A percentile compares a stretch with the other conserved stretches of the same genome.
Conservation (phyloP, 2,888 invertebrate species). For the Amblyteles armatorius region DNA sequence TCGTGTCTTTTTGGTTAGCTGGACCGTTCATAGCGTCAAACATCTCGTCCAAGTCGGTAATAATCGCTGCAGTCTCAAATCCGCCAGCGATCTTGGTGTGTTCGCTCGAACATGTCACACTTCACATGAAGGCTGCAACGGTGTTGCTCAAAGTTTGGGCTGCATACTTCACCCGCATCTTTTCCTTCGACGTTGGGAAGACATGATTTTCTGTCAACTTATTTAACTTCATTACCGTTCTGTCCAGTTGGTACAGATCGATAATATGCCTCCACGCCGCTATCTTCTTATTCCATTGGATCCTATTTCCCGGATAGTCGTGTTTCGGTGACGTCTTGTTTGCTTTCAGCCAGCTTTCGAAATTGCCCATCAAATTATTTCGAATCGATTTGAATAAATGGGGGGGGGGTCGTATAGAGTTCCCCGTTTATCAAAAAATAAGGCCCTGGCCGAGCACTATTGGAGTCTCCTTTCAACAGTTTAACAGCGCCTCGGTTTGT, state of each 20-base stretch:
- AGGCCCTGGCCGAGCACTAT: too few relatives aligned
- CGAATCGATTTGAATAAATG: too few relatives aligned
- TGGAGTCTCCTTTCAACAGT: too few relatives aligned
- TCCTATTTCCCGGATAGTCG: too few relatives aligned
- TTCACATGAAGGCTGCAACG: slow-evolving; percentile 8
- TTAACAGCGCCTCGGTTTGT: slow-evolving; percentile 20
- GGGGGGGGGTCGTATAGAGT: too few relatives aligned
- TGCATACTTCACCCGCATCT: slow-evolving; percentile 48
- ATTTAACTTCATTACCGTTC: not conserved
- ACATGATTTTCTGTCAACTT: slow-evolving; percentile 15
- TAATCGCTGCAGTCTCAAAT: slow-evolving; percentile 8
- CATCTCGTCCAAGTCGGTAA: slow-evolving; percentile 24
- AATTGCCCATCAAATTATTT: too few relatives aligned
- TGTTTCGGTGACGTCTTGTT: too few relatives aligned
- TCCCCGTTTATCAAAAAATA: too few relatives aligned
- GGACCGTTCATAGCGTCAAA: slow-evolving; percentile 48
- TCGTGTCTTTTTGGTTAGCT: slow-evolving; percentile 11
- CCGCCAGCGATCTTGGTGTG: not conserved
- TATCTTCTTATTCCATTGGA: not conserved
- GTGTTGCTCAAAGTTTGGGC: slow-evolving; percentile 30
- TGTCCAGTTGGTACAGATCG: not conserved
- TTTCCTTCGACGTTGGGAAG: slow-evolving; percentile 45
- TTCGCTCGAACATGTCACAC: not conserved
- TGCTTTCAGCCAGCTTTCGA: too few relatives aligned
- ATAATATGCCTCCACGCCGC: slow-evolving; percentile 13